Base-by-base conservation (phyloP, 2,888 invertebrate species). In the Alloscopus bannaensis region DNA sequence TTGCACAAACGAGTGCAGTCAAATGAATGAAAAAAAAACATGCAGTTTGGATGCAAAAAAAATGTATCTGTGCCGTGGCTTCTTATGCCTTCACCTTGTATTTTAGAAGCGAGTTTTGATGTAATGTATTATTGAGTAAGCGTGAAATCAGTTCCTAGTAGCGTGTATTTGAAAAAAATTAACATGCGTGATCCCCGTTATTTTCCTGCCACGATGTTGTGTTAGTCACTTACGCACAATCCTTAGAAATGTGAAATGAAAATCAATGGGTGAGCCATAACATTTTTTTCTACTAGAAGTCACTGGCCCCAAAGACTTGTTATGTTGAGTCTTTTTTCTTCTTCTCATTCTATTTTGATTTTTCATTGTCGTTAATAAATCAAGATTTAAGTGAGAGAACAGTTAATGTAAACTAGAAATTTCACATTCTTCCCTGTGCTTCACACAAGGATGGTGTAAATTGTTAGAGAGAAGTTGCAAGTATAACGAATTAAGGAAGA, bases 351-450 rank as follows among this genome's bases (percentile, higher is more conserved):
- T 40, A 16, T 57, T 73, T 73, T 52, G 52, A 62, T 70, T 70
- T 60, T 70, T 78, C 36, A 55, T 65, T 78, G 70, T 70, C 78
- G 50, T 57, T 65, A 55, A 57, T 72, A 72, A 71, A 72, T 77
- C 77, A 79, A 71, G 79, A 72, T 79, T 60, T 28, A 70, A 59
- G 45, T 55, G 65, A 65, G 64, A 65, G 65, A 64, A 78, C 78
- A 66, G 78, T 78, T 78, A 78, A 59, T 70, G 65, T 78, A 70
- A 78, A 71, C 78, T 65, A 71, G 78, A 78, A 78, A 57, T 70
- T 70, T 65, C 50, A 50, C 78, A 78, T 78, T 78, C 78, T 47
- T 78, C 40, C 59, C 60, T 60, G 47, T 52, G 18, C 22, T 52
- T 52, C 47, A n/a, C 4, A 47, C 11, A 2, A 8, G 11, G 40